These are phyloP conservation scores for Bambusicola thoracicus DNA, from an alignment of 2,113 vertebrate genomes.

Conservation along the genomic window DNA sequence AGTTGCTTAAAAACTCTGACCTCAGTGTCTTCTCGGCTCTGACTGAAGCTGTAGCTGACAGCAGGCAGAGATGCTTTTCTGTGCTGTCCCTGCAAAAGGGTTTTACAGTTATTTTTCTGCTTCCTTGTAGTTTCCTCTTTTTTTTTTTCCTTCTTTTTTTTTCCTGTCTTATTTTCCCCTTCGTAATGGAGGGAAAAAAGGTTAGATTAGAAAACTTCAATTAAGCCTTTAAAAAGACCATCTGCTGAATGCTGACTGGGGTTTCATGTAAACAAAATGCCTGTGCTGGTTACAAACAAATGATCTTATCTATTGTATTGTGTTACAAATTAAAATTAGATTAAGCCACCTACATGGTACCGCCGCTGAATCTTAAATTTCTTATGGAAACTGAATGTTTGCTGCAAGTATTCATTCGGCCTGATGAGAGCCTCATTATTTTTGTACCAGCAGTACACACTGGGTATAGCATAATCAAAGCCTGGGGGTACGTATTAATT, in stretches of 20 bases:
- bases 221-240: conserved; percentile 79
- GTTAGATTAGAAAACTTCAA: conserved; percentile 76
- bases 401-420: conserved; percentile 86
- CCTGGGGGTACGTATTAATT: conserved; percentile 99
- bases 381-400: conserved; percentile 92
- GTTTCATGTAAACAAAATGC: conserved; percentile 89
- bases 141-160: background rate
- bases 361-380: conserved; percentile 88
- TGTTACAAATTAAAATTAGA: conserved; percentile 88
- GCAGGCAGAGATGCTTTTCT: background rate
- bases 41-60: background rate
- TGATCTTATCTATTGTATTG: conserved; percentile 80
- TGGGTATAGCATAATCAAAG: conserved; percentile 97
- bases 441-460: conserved; percentile 88
- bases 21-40: background rate
- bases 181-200: conserved; percentile 56
- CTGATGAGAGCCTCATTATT: conserved; percentile 98
- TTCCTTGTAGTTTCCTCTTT: background rate
- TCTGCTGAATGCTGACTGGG: conserved; percentile 83
- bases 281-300: conserved; percentile 77
- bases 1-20: background rate
- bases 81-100: background rate
- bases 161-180: conserved; percentile 11
- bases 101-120: conserved; percentile 33
- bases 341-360: conserved; percentile 80